Evolutionary conservation across 2,797 vertebrate species (phyloP).

Genomic region (Gymnoscopelus microlampas): DNA sequence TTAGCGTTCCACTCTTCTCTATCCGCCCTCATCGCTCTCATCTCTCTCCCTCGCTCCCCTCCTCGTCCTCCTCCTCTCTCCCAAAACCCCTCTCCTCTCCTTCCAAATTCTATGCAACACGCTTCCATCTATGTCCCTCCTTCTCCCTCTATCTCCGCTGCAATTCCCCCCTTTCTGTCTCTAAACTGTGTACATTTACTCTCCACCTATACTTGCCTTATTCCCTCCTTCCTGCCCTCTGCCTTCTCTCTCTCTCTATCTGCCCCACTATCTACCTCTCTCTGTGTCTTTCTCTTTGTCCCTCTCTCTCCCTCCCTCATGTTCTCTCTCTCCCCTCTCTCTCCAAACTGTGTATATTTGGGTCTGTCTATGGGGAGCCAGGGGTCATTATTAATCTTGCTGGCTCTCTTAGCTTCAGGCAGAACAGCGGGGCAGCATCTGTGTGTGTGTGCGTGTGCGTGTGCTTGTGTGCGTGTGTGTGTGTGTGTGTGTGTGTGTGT

Average conservation of each 20-base stretch:
- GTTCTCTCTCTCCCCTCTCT: slow-evolving; percentile 54
- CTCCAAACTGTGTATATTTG: slow-evolving; percentile 85
- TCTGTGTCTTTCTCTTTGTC: slow-evolving; percentile 31
- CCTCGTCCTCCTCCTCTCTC: background rate
- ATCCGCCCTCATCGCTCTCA: slow-evolving; percentile 29
- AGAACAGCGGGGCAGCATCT: slow-evolving; percentile 78
- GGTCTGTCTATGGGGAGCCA: slow-evolving; percentile 80
- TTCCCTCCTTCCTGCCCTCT: slow-evolving; percentile 50
- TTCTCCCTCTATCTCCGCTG: slow-evolving; percentile 16
- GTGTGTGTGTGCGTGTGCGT: slow-evolving; percentile 54
- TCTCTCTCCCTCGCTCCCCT: slow-evolving; percentile 17
- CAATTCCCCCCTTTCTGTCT: slow-evolving; percentile 38
- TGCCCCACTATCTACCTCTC: slow-evolving; percentile 25
- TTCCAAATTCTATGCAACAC: too few relatives aligned
- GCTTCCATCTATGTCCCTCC: slow-evolving; percentile 37
- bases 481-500: slow-evolving; percentile 30
- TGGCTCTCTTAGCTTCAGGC: slow-evolving; percentile 83
- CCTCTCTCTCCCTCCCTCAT: slow-evolving; percentile 30
- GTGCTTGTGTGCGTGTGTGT: slow-evolving; percentile 30
- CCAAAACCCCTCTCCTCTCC: background rate
- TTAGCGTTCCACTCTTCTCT: slow-evolving; percentile 20
- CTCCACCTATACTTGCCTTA: slow-evolving; percentile 55
- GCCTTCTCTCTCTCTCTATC: slow-evolving; percentile 28
- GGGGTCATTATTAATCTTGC: slow-evolving; percentile 86
- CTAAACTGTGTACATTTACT: slow-evolving; percentile 66